Base-by-base conservation (phyloP, 1,140 invertebrate genomes). In the Augochlora pura region DNA sequence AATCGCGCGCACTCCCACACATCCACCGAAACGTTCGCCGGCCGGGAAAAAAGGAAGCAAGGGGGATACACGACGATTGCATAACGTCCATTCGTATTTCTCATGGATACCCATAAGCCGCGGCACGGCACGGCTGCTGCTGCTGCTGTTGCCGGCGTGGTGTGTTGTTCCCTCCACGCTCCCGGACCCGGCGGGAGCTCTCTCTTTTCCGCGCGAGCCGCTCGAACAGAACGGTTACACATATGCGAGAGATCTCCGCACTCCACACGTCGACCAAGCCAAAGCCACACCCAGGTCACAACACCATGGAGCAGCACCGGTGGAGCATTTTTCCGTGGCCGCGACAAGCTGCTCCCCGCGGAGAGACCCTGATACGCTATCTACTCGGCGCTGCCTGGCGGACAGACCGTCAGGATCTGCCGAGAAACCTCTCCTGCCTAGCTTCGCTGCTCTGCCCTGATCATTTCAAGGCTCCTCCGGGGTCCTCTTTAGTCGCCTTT, bases 191-290 rank as follows among this genome's bases (percentile, higher is more conserved):
- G 42, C 65, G 25, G 38, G 64, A 46, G 59, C 49, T 32, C 49
- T 32, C 65, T 69, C 32, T 65, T 42, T 65, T 18, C 38, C 39
- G 46, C 64, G 64, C 39, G 64, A 16, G 66, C 49, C 65, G 52
- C n/a, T 59, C 63, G 52, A 64, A 66, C 64, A 46, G 64, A 66
- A 64, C 76, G 76, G 76, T 78, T 78, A 78, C 76, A 78, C 76
- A 78, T 78, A 78, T 78, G 76, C 76, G 69, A 78, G 68, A 78
- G 76, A 72, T 78, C 76, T 65, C 60, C 57, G 32, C 74, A 27
- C 76, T 65, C 60, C 57, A 46, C 74, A 27, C 66, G 74, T 77
- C 74, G 52, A 12, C 8, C 12, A n/a, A 25, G 23, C 25, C 57
- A 23, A 46, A 23, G 76, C 76, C 76, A 78, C 76, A 78, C 76